These are phyloP conservation scores for Maniola hyperantus DNA, from an alignment of 2,888 invertebrate genomes.

Conservation along the genomic window DNA sequence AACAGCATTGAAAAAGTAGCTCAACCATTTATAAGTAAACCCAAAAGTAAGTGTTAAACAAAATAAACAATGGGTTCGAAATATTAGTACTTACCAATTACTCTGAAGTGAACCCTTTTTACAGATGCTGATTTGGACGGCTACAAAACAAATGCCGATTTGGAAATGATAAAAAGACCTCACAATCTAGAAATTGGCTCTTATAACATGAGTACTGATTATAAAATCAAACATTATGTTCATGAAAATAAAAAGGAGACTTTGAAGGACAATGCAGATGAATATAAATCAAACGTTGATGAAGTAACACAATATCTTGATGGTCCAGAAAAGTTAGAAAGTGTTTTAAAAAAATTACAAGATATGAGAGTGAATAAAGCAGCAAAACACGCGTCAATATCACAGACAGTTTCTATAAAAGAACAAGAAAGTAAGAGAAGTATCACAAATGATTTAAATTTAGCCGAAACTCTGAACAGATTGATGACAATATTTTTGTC, in stretches of 20 bases:
- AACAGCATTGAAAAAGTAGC: constrained; percentile 8
- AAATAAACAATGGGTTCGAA: not conserved
- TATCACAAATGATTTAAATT: constrained; percentile 3
- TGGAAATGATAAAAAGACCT: not conserved
- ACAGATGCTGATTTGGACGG: not conserved
- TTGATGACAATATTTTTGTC: constrained; percentile 23
- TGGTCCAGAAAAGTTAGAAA: constrained; percentile 44
- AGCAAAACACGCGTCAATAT: constrained; percentile 1
- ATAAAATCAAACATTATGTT: not conserved
- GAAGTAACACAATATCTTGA: constrained; percentile 32
- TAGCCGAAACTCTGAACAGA: constrained; percentile 24
- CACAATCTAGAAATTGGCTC: not conserved
- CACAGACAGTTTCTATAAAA: constrained; percentile 1
- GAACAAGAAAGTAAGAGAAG: constrained; percentile 32
- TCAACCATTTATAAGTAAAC: constrained; percentile 5
- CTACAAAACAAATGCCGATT: not conserved
- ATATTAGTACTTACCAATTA: not conserved
- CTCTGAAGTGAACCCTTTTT: constrained; percentile 1
- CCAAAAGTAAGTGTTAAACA: constrained; percentile 10
- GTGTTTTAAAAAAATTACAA: constrained; percentile 48
- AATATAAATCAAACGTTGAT: constrained; percentile 32
- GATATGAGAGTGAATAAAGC: constrained; percentile 25
- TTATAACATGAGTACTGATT: not conserved
- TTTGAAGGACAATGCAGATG: constrained; percentile 1
- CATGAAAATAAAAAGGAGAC: constrained; percentile 1